phyloP scores from a whole-genome alignment of 2,797 vertebrate genomes.

The Gymnothorax javanicus region DNA sequence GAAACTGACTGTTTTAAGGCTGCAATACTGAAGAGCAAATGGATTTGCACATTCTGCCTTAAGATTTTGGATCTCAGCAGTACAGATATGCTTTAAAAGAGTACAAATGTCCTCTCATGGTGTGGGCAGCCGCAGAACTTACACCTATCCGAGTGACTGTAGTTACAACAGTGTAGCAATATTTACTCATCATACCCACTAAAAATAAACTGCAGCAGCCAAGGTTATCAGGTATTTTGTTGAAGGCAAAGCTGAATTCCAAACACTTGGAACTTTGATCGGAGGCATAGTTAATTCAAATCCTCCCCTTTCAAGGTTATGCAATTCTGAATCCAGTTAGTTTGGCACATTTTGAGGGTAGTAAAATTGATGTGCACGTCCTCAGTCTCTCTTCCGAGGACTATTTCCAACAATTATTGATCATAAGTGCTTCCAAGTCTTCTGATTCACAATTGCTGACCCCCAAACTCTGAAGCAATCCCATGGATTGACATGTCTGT shows the following conservation, averaged over 20 bases:
- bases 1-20: not conserved
- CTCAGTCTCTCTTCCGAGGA: not conserved
- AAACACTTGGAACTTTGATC: conserved; percentile 29
- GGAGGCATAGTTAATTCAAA: conserved; percentile 19
- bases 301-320: conserved; percentile 17
- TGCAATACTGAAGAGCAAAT: not conserved
- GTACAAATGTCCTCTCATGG: not conserved
- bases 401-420: conserved; percentile 20
- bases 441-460: not conserved
- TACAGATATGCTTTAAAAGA: not conserved
- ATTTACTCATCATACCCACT: conserved; percentile 26
- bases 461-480: not conserved
- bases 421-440: conserved; percentile 42
- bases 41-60: not conserved
- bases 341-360: not conserved
- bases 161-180: conserved; percentile 35
- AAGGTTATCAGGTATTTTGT: conserved; percentile 23
- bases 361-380: not conserved
- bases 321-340: conserved; percentile 30
- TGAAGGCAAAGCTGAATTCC: conserved; percentile 27
- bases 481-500: not conserved
- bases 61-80: not conserved
- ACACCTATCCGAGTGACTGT: conserved; percentile 13
- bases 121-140: not conserved
- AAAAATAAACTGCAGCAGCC: conserved; percentile 36